Conservation (phyloP, 2,888 invertebrate species). For the Ischnura elegans region DNA sequence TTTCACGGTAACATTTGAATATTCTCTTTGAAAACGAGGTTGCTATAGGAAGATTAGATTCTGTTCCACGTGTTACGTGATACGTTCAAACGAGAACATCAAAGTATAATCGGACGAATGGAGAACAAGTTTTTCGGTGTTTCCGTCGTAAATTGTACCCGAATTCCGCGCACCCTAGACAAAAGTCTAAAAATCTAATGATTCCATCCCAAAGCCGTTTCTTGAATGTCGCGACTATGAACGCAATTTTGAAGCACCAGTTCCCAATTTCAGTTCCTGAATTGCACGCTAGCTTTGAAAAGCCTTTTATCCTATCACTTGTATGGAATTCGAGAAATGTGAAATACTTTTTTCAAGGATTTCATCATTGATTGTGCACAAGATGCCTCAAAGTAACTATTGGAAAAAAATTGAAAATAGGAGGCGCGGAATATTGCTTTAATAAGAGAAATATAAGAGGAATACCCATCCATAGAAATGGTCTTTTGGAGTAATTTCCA, state of each 20-base stretch:
- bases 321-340: too few species aligned
- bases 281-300: neutral
- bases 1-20: too few species aligned
- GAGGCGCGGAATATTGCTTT: too few species aligned
- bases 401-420: too few species aligned
- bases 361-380: too few species aligned
- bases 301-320: neutral
- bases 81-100: neutral
- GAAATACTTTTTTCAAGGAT: too few species aligned
- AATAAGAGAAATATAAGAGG: too few species aligned
- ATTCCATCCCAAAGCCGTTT: neutral
- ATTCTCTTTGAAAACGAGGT: too few species aligned
- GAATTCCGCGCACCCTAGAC: neutral
- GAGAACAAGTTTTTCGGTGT: neutral
- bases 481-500: too few species aligned
- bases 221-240: neutral
- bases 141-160: neutral
- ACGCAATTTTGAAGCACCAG: neutral
- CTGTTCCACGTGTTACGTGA: neutral
- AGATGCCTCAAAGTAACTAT: too few species aligned
- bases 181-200: neutral
- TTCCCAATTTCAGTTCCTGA: neutral
- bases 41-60: neutral
- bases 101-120: neutral
- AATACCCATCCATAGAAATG: too few species aligned